phyloP scores from a whole-genome alignment of 2,113 vertebrate genomes.

The Crotalus horridus region DNA sequence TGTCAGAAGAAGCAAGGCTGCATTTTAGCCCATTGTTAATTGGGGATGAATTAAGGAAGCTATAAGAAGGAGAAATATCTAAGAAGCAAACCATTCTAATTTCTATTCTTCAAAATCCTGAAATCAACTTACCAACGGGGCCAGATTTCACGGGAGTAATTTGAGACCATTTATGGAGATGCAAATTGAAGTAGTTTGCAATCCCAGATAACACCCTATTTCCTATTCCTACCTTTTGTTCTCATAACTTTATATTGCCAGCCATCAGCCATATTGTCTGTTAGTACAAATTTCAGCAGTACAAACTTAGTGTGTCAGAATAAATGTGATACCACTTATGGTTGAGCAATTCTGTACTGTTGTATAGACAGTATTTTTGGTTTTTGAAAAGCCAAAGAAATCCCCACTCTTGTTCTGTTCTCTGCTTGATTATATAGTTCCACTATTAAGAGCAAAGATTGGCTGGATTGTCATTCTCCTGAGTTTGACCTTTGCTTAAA shows the following conservation, averaged over 20 bases:
- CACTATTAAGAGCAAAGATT: neutral
- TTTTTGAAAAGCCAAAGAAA: neutral
- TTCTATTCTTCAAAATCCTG: neutral
- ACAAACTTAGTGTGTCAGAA: neutral
- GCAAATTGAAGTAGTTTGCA: neutral
- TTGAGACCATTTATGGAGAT: neutral
- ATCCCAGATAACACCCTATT: neutral
- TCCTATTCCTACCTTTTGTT: neutral
- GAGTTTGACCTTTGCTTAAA: neutral
- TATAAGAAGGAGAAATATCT: neutral
- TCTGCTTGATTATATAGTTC: neutral
- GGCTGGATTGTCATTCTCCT: neutral
- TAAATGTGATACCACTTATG: neutral
- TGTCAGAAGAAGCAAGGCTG: neutral
- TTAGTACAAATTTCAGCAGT: neutral
- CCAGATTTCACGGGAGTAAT: neutral
- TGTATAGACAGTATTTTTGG: neutral
- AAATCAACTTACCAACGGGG: neutral
- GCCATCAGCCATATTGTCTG: neutral
- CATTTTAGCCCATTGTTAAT: neutral
- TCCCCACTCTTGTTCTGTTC: neutral
- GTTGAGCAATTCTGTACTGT: neutral
- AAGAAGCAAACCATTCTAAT: neutral
- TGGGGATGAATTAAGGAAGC: neutral
- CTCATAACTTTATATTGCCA: neutral